phyloP scores from a whole-genome alignment of 2,888 invertebrate species.

The Agonum fuliginosum region DNA sequence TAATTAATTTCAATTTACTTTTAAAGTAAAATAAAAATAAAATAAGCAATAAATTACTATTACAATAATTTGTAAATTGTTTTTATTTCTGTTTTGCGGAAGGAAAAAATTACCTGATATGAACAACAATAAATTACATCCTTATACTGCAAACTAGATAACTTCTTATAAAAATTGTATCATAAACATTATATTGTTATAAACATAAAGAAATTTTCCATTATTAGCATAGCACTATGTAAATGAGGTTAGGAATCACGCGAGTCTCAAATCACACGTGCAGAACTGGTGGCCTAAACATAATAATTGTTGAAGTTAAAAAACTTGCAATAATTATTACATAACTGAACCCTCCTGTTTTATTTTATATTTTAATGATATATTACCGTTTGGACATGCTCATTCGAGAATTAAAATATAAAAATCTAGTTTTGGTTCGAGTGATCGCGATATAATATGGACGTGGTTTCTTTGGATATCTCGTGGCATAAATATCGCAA shows the following conservation, averaged over 20 bases:
- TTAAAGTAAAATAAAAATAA: no score
- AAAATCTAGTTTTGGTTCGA: background rate
- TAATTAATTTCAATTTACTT: no score
- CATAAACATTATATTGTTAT: conserved; percentile 20
- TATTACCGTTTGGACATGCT: background rate
- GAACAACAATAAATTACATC: background rate
- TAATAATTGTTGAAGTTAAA: background rate
- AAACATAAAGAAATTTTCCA: conserved; percentile 2
- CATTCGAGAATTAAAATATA: background rate
- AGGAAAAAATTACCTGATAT: background rate
- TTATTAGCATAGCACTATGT: conserved; percentile 1
- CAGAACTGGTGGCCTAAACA: background rate
- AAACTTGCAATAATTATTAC: background rate
- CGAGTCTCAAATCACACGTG: conserved; percentile 46
- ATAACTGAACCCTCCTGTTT: background rate
- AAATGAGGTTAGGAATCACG: conserved; percentile 24
- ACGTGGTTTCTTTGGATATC: no score
- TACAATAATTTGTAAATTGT: no score
- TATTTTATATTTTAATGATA: background rate
- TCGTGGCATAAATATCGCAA: no score
- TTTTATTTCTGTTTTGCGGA: background rate
- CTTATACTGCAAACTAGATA: background rate
- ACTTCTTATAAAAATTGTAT: background rate
- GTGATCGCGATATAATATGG: no score
- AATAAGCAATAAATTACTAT: no score